A percentile compares a stretch with the other conserved stretches of the same genome.
Evolutionary conservation across 1,140 invertebrate genomes (phyloP).

Genomic region (Lasioglossum albipes): DNA sequence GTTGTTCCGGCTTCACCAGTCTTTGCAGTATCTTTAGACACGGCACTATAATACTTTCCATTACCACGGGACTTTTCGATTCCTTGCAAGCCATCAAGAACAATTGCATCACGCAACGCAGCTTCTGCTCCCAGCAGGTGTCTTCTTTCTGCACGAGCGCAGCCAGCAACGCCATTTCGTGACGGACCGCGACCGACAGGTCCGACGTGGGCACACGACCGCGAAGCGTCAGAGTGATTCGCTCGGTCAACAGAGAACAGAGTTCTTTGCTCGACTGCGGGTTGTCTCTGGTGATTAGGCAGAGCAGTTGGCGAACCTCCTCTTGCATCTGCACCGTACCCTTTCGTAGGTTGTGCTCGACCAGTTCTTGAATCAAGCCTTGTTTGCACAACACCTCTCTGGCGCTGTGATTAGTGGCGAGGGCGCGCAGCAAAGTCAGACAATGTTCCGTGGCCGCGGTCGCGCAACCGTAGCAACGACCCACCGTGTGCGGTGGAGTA

Average conservation of each 20-base stretch:
- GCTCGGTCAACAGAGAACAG: constrained; percentile 89
- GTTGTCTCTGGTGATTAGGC: constrained; percentile 94
- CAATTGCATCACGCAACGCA: constrained; percentile 92
- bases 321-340: constrained; percentile 90
- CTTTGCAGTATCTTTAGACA: constrained; percentile 91
- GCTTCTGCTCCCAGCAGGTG: constrained; percentile 95
- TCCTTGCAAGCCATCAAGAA: constrained; percentile 89
- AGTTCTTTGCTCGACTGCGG: constrained; percentile 92
- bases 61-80: constrained; percentile 86
- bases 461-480: constrained; percentile 92
- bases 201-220: constrained; percentile 86
- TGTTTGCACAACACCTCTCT: constrained; percentile 90
- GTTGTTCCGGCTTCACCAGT: constrained; percentile 86
- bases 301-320: constrained; percentile 92
- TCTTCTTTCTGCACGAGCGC: constrained; percentile 95
- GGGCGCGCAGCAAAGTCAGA: constrained; percentile 93
- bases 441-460: constrained; percentile 95
- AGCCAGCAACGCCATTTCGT: constrained; percentile 94
- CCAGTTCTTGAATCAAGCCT: constrained; percentile 93
- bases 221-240: constrained; percentile 88
- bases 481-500: constrained; percentile 62
- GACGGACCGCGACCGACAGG: constrained; percentile 88
- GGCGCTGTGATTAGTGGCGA: constrained; percentile 91
- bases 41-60: constrained; percentile 89
- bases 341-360: constrained; percentile 93